Conservation (phyloP, 2,113 vertebrate species). For the Leptobrachium ailaonicum region DNA sequence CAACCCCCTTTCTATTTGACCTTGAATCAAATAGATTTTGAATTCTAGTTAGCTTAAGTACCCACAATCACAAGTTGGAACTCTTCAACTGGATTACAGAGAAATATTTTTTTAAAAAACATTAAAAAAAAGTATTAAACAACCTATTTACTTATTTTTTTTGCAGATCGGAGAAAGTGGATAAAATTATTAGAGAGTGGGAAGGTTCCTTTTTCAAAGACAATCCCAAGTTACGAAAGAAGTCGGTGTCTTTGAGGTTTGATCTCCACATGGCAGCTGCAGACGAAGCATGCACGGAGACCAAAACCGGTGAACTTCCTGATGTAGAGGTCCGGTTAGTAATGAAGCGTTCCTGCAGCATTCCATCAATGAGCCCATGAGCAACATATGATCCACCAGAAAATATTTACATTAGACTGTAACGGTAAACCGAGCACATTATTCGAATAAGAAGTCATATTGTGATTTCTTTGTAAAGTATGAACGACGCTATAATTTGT, state of each 20-base stretch:
- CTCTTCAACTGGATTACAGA: too few relatives aligned
- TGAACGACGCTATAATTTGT: too few relatives aligned
- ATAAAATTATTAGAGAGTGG: conserved; percentile 95
- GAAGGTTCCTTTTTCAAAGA: conserved; percentile 97
- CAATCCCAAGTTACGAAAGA: conserved; percentile 92
- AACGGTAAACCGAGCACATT: too few relatives aligned
- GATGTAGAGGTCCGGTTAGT: conserved; percentile 93
- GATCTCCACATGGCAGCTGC: conserved; percentile 88
- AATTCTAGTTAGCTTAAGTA: too few relatives aligned
- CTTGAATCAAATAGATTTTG: too few relatives aligned
- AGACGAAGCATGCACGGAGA: conserved; percentile 80
- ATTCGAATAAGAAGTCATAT: too few relatives aligned
- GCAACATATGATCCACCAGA: conserved; percentile 25
- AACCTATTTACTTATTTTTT: conserved; percentile 25
- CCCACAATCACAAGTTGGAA: too few relatives aligned
- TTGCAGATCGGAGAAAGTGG: conserved; percentile 92
- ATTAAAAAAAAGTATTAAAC: too few relatives aligned
- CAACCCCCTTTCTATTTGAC: too few relatives aligned
- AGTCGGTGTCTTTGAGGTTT: conserved; percentile 93
- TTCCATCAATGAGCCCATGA: conserved; percentile 82
- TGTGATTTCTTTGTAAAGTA: too few relatives aligned
- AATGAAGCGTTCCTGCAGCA: conserved; percentile 93
- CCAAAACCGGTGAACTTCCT: conserved; percentile 76
- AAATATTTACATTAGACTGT: too few relatives aligned
- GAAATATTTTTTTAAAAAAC: too few relatives aligned